Evolutionary conservation across 2,888 invertebrate species (phyloP).

Genomic region (Reticulitermes lucifugus): DNA sequence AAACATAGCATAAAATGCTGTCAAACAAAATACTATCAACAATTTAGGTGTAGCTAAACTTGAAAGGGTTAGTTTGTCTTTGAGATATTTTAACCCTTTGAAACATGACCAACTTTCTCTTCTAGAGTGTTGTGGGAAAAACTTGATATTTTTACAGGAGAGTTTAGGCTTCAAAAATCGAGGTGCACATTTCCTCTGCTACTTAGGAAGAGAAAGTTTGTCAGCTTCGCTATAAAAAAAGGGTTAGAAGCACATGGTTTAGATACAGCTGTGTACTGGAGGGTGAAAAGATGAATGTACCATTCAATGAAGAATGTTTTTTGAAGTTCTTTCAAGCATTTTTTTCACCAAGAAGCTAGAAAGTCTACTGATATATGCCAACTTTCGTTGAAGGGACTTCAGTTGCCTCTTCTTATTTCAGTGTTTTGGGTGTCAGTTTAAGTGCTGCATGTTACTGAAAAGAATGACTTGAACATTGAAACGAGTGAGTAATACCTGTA

Average conservation of each 20-base stretch:
- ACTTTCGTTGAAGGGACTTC: not conserved
- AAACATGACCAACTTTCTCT: constrained; percentile 6
- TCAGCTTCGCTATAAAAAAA: not conserved
- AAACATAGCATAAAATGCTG: not conserved
- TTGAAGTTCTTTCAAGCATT: no score
- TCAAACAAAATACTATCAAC: constrained; percentile 7
- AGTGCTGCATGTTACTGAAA: not conserved
- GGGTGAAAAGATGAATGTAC: not conserved
- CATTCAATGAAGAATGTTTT: not conserved
- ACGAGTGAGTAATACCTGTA: not conserved
- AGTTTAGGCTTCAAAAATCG: not conserved
- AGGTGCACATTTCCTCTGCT: not conserved
- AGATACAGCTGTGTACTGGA: not conserved
- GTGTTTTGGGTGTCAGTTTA: not conserved
- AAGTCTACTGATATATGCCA: not conserved
- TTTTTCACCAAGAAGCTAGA: not conserved
- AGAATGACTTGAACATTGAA: no score
- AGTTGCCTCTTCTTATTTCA: not conserved
- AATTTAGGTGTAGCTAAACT: not conserved
- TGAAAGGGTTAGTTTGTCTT: constrained; percentile 1
- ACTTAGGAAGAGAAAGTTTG: constrained; percentile 10
- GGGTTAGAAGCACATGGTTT: not conserved
- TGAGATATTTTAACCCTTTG: not conserved
- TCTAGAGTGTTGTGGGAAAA: not conserved
- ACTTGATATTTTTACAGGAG: not conserved